A percentile compares a stretch with the other conserved stretches of the same genome.
These are phyloP conservation scores for Dugesia japonica DNA, from an alignment of 2,888 invertebrate species.

Conservation along the genomic window DNA sequence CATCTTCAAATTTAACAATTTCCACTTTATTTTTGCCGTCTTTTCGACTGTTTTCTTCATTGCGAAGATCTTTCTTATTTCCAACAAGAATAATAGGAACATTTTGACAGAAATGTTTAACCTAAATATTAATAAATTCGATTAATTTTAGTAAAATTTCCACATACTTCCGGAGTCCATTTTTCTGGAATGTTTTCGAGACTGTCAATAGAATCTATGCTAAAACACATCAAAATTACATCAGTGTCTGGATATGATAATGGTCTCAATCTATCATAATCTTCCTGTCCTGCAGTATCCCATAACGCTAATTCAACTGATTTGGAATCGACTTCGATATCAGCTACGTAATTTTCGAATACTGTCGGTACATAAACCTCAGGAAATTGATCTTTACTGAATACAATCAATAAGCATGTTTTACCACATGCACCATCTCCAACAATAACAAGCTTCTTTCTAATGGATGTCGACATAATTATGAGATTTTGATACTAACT, in stretches of 20 bases:
- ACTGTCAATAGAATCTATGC: slow-evolving; percentile 82
- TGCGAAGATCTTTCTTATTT: slow-evolving; percentile 77
- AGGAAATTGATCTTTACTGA: slow-evolving; percentile 93
- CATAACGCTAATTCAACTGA: slow-evolving; percentile 53
- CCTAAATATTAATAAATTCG: slow-evolving; percentile 35
- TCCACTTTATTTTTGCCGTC: slow-evolving; percentile 93
- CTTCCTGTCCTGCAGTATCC: slow-evolving; percentile 96
- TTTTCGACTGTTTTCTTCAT: slow-evolving; percentile 69
- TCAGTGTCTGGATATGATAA: slow-evolving; percentile 93
- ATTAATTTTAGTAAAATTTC: too few relatives aligned
- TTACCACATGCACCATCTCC: slow-evolving; percentile 97
- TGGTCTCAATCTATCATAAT: slow-evolving; percentile 84
- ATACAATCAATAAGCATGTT: slow-evolving; percentile 88
- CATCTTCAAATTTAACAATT: slow-evolving; percentile 87
- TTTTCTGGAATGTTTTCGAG: slow-evolving; percentile 98
- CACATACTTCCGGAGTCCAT: slow-evolving; percentile 54
- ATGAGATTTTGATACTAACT: not conserved
- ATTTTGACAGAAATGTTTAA: slow-evolving; percentile 78
- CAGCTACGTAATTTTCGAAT: slow-evolving; percentile 96
- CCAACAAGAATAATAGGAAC: slow-evolving; percentile 94
- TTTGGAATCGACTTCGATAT: slow-evolving; percentile 89
- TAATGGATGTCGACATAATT: slow-evolving; percentile 27
- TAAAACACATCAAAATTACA: slow-evolving; percentile 97
- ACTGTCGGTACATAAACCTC: slow-evolving; percentile 97
- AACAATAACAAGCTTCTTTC: slow-evolving; percentile 86